Evolutionary conservation across 1,140 invertebrate species (phyloP).

Genomic region (Bombus pascuorum): DNA sequence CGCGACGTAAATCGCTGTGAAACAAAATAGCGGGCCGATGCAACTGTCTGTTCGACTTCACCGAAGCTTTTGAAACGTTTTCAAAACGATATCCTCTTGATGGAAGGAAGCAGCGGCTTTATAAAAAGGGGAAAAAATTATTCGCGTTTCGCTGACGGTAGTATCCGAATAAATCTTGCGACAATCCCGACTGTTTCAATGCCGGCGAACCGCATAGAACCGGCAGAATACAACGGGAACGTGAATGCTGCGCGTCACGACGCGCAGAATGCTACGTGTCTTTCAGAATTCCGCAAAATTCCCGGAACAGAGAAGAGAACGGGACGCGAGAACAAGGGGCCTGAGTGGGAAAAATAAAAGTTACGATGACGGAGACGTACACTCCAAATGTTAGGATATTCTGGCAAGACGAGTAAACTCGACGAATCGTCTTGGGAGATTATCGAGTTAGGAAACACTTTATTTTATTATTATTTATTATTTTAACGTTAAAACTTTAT

Average conservation of each 20-base stretch:
- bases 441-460: no score
- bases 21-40: background rate
- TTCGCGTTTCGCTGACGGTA: background rate
- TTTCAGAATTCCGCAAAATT: conserved; percentile 6
- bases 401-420: no score
- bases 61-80: background rate
- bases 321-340: background rate
- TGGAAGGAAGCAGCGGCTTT: background rate
- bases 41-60: background rate
- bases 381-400: background rate
- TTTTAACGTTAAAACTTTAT: no score
- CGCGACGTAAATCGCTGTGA: no score
- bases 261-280: background rate
- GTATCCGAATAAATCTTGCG: conserved; percentile 13
- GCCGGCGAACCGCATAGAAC: background rate
- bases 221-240: background rate
- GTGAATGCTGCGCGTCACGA: background rate
- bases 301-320: background rate
- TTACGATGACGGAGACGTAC: background rate
- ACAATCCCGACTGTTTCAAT: conserved; percentile 20
- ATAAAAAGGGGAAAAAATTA: background rate
- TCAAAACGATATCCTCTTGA: background rate
- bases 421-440: no score
- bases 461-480: no score
- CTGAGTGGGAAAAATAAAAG: background rate